phyloP scores from a whole-genome alignment of 1,140 invertebrate species.

The Macrosteles quadrilineatus region DNA sequence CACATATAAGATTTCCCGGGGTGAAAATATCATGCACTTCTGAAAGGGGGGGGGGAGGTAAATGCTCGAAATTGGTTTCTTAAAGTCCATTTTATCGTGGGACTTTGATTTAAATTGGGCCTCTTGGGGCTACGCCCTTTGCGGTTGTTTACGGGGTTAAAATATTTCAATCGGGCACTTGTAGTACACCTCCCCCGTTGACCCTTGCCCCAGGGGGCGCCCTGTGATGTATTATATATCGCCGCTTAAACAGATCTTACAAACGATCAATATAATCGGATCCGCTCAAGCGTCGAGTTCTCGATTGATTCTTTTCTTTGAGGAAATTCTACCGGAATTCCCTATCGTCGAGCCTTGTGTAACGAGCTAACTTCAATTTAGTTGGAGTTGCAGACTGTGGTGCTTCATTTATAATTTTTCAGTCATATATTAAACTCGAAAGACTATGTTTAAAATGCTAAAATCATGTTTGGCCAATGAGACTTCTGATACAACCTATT shows the following conservation, averaged over 20 bases:
- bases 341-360: too few relatives aligned
- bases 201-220: background rate
- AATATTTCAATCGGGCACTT: slow-evolving; percentile 22
- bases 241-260: background rate
- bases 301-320: too few relatives aligned
- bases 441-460: too few relatives aligned
- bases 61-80: slow-evolving; percentile 28
- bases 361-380: too few relatives aligned
- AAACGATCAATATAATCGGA: too few relatives aligned
- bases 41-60: background rate
- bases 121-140: slow-evolving; percentile 8
- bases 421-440: too few relatives aligned
- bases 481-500: too few relatives aligned
- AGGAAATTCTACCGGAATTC: too few relatives aligned
- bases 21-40: slow-evolving; percentile 31
- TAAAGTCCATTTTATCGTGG: slow-evolving; percentile 26
- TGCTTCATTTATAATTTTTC: too few relatives aligned
- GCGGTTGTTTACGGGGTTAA: slow-evolving; percentile 20
- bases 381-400: too few relatives aligned
- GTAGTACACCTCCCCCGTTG: background rate
- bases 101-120: slow-evolving; percentile 29
- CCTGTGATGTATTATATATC: background rate
- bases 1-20: slow-evolving; percentile 29
- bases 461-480: too few relatives aligned
- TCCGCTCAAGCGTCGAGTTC: too few relatives aligned